Evolutionary conservation across 2,113 vertebrate genomes (phyloP).

Genomic region (Artemisiospiza belli): DNA sequence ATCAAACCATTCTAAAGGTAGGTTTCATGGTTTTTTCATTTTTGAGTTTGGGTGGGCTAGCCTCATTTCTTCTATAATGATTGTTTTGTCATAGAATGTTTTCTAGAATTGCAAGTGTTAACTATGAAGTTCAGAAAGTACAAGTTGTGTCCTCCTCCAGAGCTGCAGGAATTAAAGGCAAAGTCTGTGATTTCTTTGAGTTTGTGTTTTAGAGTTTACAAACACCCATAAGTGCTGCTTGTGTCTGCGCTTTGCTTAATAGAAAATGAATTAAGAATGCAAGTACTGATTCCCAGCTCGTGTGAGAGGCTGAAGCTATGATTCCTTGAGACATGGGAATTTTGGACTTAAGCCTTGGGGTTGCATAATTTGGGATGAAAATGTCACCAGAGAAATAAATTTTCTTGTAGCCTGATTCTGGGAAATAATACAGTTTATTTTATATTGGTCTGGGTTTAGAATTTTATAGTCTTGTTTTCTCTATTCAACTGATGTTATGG

Average conservation of each 20-base stretch:
- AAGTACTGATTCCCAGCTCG: not conserved
- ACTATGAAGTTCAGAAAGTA: not conserved
- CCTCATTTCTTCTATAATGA: not conserved
- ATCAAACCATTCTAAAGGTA: conserved; percentile 71
- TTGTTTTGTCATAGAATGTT: not conserved
- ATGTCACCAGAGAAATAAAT: not conserved
- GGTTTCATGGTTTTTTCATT: not conserved
- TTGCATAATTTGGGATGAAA: not conserved
- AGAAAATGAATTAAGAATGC: not conserved
- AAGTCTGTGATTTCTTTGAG: not conserved
- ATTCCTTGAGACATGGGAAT: not conserved
- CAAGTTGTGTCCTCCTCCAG: not conserved
- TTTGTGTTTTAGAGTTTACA: not conserved
- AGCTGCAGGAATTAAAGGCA: not conserved
- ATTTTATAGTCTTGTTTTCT: not conserved
- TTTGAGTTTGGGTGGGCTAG: not conserved
- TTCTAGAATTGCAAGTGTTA: not conserved
- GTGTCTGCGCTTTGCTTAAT: not conserved
- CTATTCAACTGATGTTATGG: not conserved
- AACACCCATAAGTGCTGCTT: accelerated
- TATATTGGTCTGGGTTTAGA: not conserved
- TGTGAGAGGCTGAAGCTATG: not conserved
- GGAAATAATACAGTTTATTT: not conserved
- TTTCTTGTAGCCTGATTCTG: not conserved
- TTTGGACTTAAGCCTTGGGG: not conserved